These are phyloP conservation scores for Odontamblyopus lacepedii DNA, from an alignment of 2,797 vertebrate species.

Conservation along the genomic window DNA sequence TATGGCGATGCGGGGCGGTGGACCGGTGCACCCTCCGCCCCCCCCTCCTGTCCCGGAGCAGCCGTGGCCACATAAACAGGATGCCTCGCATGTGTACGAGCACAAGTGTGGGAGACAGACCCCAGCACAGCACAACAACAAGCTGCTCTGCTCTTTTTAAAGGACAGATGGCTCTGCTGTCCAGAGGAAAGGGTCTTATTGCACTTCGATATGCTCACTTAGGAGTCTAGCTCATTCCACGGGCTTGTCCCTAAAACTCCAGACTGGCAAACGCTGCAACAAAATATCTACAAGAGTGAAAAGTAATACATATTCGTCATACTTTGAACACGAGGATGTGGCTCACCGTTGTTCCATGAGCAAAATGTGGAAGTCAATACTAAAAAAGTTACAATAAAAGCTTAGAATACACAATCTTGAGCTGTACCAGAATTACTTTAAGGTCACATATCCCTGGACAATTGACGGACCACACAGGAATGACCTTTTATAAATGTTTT, in stretches of 20 bases:
- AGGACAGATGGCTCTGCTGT: conserved; percentile 18
- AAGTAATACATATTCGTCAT: not conserved
- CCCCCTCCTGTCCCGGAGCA: conserved; percentile 44
- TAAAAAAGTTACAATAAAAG: too few relatives aligned
- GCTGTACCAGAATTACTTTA: too few relatives aligned
- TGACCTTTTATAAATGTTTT: too few relatives aligned
- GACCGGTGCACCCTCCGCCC: conserved; percentile 74
- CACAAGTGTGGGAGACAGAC: conserved; percentile 83
- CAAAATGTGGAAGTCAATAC: not conserved
- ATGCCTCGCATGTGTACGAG: conserved; percentile 83
- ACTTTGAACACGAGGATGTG: not conserved
- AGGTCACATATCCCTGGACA: too few relatives aligned
- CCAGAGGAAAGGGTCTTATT: not conserved
- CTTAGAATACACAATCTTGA: too few relatives aligned
- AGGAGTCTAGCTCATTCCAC: not conserved
- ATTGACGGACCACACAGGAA: too few relatives aligned
- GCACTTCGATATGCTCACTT: not conserved
- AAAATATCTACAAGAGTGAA: not conserved
- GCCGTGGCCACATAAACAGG: conserved; percentile 87
- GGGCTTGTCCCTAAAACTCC: not conserved
- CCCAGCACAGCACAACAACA: conserved; percentile 73
- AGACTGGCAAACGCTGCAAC: not conserved
- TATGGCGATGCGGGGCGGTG: conserved; percentile 77
- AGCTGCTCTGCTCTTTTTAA: conserved; percentile 15
- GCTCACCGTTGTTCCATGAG: not conserved